Evolutionary conservation across 1,140 invertebrate genomes (phyloP), one percentile per base, ranked within the genome.

Genomic region (Halotydeus destructor): DNA sequence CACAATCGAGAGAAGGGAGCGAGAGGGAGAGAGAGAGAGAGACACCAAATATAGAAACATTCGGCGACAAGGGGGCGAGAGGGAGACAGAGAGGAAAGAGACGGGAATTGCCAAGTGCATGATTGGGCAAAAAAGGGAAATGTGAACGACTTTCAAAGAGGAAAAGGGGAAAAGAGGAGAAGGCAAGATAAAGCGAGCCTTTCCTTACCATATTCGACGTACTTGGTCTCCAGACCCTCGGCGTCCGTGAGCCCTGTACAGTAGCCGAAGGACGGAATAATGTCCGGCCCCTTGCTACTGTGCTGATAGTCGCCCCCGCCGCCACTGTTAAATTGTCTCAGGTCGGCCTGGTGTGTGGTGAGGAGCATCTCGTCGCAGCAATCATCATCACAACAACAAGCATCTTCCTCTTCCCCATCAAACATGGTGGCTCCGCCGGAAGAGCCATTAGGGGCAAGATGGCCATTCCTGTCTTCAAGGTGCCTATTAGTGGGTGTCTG

Each of bases 301-400:
- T 44, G 23, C 5, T 34, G 8, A 12, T 38, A 1, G 5, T 24
- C n/a, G 21, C n/a, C 12, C n/a, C 19, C 18, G 5, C 12, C 38
- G 42, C 19, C 38, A 36, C 25, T 44, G 42, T 9, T 16, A 21
- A 5, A 27, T 28, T 19, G n/a, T 28, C 4, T n/a, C n/a, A n/a
- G n/a, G n/a, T n/a, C n/a, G n/a, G n/a, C n/a, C n/a, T n/a, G n/a
- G n/a, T n/a, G n/a, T n/a, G 35, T 14, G 12, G 34, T 44, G 6
- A 37, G 24, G 9, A 44, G 23, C 42, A 44, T 38, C 24, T 44
- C 33, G 24, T 44, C 42, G 18, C 42, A 44, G 31, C 24, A 44
- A 16, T 44, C 35, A 19, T 44, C 42, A 30, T 30, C 42, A 38
- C 35, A 44, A 30, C 42, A 44, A 22, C 35, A 44, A n/a, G n/a